Conservation (phyloP, 2,888 invertebrate species). For the Parnassius smintheus region DNA sequence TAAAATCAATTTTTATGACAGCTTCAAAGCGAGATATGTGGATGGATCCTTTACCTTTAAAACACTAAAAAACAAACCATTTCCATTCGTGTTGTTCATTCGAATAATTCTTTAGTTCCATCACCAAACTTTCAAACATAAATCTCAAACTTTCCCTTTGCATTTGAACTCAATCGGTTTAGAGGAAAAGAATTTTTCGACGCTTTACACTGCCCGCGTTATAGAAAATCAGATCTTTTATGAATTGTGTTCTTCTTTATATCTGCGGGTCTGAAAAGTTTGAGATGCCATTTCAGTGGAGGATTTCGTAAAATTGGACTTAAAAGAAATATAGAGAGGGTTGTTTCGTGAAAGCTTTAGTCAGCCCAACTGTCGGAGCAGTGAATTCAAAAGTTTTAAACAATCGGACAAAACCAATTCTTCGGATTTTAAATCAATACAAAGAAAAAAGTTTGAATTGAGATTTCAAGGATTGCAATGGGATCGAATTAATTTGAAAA, state of each 20-base stretch:
- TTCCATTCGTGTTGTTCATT: neutral
- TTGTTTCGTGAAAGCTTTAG: neutral
- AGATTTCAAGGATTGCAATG: too few species aligned
- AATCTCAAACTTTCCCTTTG: slow-evolving; percentile 7
- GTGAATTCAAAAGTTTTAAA: too few species aligned
- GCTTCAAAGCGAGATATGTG: too few species aligned
- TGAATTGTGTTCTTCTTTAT: neutral
- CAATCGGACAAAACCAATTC: too few species aligned
- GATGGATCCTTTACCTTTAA: too few species aligned
- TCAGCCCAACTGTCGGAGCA: neutral
- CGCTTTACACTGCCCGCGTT: neutral
- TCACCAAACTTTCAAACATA: slow-evolving; percentile 4
- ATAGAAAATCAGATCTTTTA: slow-evolving; percentile 3
- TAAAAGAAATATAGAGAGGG: neutral
- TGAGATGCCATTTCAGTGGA: neutral
- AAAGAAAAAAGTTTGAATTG: too few species aligned
- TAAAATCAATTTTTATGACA: too few species aligned
- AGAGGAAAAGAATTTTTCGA: neutral
- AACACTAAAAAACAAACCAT: too few species aligned
- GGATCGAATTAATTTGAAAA: too few species aligned
- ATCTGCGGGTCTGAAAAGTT: neutral
- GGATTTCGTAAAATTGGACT: neutral
- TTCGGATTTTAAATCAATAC: too few species aligned
- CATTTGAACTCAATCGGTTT: slow-evolving; percentile 6
- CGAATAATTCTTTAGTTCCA: slow-evolving; percentile 4